Base-by-base conservation (phyloP, 2,113 vertebrate species). In the Myotis lucifugus region DNA sequence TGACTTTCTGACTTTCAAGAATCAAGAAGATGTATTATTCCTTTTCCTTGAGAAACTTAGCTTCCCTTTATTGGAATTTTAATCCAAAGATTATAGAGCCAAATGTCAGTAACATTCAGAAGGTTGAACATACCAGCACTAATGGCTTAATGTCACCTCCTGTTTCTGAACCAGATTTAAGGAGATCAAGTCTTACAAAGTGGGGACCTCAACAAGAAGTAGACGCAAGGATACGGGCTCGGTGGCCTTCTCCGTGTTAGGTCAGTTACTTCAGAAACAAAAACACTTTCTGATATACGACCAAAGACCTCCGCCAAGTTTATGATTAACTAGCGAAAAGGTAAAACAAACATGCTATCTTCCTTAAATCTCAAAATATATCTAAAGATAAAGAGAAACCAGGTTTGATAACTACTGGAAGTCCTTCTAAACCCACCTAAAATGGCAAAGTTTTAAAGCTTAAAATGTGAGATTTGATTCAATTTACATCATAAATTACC, bases 251-350 rank as follows among this genome's bases (percentile, higher is more conserved):
- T 42, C 12, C 18, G 37, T 48, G 19, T 76, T 37, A 83, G 88
- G 64, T 79, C 76, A 40, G 37, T 92, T 78, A 83, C 37, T 86
- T 93, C 54, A 76, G 50, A 93, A 85, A 89, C 50, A 67, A 74
- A 69, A 42, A 37, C 18, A 27, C 11, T 46, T 82, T 85, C 66
- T 25, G 85, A 61, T 69, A 83, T n/a, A 40, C 32, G 54, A 59
- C n/a, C 66, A 64, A 88, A 73, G 11, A 72, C 37, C 50, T 79
- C 46, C 4, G 73, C 37, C 50, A 90, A 73, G 2, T 93, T 61
- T 61, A 50, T 77, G 59, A 85, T 81, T 73, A 78, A 64, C 23
- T 18, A 74, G 76, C 48, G 50, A 76, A 78, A 52, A 29, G 7
- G 19, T 11, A 66, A 54, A 82, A 54, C n/a, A 25, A 66, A 70